Base-by-base conservation (phyloP, 2,113 vertebrate genomes). In the Zapus hudsonius region DNA sequence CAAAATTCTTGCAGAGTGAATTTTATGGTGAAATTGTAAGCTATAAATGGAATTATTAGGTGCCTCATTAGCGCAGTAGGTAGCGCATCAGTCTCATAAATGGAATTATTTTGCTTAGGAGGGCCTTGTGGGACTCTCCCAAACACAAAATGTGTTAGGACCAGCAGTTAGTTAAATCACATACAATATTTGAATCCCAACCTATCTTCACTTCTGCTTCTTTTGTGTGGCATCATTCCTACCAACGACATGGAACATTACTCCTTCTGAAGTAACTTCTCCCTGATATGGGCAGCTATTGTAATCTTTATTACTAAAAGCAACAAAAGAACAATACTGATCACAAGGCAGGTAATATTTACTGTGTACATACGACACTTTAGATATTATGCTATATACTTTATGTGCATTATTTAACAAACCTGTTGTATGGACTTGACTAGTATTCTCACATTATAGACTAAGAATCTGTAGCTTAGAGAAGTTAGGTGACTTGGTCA, bases 1-100 rank as follows among this genome's bases (percentile, higher is more conserved):
- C 75, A 93, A 89, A 92, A 87, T 75, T 36, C 55, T 87, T 57
- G 42, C 38, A 57, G 70, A 94, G 67, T 92, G n/a, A 82, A 91
- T 83, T 79, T 74, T 72, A 96, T 84, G 59, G 40, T 67, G 17
- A 76, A 94, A 93, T 22, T 22, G n/a, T 31, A 66, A 11, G 12
- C 29, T 91, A 63, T 29, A 63, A 80, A 76, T 17, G 33, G 42
- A 57, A 92, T 61, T 81, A 66, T 59, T 91, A n/a, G n/a, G n/a
- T n/a, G n/a, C n/a, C n/a, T n/a, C n/a, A n/a, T n/a, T n/a, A n/a
- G n/a, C n/a, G n/a, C n/a, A n/a, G n/a, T n/a, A n/a, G n/a, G n/a
- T n/a, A n/a, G n/a, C n/a, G n/a, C n/a, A n/a, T n/a, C n/a, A n/a
- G n/a, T n/a, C n/a, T n/a, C n/a, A 63, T 29, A 63, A 80, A 76